Evolutionary conservation across 2,113 vertebrate genomes (phyloP), one percentile per base, ranked within the genome.

Genomic region (Camelus bactrianus): DNA sequence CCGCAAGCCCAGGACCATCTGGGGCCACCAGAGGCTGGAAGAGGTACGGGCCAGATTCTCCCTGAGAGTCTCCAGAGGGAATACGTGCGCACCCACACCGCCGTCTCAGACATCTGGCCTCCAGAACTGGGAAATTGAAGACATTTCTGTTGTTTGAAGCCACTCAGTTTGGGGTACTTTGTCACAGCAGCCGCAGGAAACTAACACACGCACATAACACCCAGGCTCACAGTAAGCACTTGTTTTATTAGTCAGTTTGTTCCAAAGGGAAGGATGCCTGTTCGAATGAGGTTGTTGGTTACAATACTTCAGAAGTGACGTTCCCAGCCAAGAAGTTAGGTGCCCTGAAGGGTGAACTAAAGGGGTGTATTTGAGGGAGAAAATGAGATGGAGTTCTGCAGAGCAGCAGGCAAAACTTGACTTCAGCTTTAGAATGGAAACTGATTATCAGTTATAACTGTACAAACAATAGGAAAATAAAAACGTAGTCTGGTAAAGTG

Each of bases 11-110:
- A 73, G 20, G 30, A 64, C 10, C 20, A 28, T 19, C 6, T 22
- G 16, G 52, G 67, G 13, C 6, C 32, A 48, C 80, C 8, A n/a
- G 70, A 52, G 24, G 10, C 28, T 75, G n/a, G 15, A 30, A 28
- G 5, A 28, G 46, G 17, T 35, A 52, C 60, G 48, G 22, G 50
- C 30, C n/a, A 67, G 38, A 16, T 20, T 85, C 28, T 67, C 32
- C 48, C 19, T 15, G 14, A 67, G 58, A n/a, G 2, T 64, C 50
- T 69, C 58, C 50, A 30, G 12, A 50, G 42, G 77, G 38, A 42
- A 6, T 9, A 3, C 1, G 19, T 8, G 6, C n/a, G 30, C 20
- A 1, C 17, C 2, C 42, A 38, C 28, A 8, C 38, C 26, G 56
- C 24, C 24, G 3, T 12, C 12, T n/a, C 82, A 95, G 73, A 69